Base-by-base conservation (phyloP, 2,888 invertebrate species). In the Gymnocheta viridis region DNA sequence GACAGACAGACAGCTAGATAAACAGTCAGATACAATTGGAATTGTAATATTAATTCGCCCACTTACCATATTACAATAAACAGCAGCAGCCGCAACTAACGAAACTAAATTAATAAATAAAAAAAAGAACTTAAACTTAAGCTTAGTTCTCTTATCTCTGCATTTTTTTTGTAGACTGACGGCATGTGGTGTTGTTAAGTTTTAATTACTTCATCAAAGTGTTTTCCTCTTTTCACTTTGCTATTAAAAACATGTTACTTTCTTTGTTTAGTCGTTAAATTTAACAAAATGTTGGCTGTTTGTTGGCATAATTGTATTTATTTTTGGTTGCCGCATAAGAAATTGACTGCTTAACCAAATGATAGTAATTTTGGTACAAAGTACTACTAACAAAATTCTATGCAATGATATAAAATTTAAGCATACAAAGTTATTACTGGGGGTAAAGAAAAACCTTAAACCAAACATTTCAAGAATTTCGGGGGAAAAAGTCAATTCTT, bases 201-300 rank as follows among this genome's bases (percentile, higher is more conserved):
- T 89, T 89, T 89, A 90, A 90, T 90, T 90, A 89, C 89, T 88
- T 88, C 82, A 80, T 70, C 80, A 77, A 85, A 86, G 69, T 79
- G 60, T 80, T 78, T 81, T 82, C 38, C 5, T n/a, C n/a, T 72
- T 12, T 49, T 56, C 62, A 47, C 44, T 67, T 76, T 62, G 14
- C 60, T 14, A n/a, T 12, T 49, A 29, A 10, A 47, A 51, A n/a
- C 24, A 14, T 56, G 44, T 58, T 77, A 47, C 24, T 66, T 35
- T 67, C 3, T 29, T 49, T 66, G 32, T n/a, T 49, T 14, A 22
- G 66, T 22, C 14, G 17, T n/a, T 29, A 32, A 47, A 66, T 49
- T 66, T 49, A 35, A 32, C n/a, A 22, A 32, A 17, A 3, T 32
- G 19, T 51, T 47, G 17, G 22, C 4, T 19, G 17, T 7, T 32